A percentile compares a stretch with the other conserved stretches of the same genome.
phyloP scores from a whole-genome alignment of 2,888 invertebrate genomes.

The Cosmorhoe ocellata region DNA sequence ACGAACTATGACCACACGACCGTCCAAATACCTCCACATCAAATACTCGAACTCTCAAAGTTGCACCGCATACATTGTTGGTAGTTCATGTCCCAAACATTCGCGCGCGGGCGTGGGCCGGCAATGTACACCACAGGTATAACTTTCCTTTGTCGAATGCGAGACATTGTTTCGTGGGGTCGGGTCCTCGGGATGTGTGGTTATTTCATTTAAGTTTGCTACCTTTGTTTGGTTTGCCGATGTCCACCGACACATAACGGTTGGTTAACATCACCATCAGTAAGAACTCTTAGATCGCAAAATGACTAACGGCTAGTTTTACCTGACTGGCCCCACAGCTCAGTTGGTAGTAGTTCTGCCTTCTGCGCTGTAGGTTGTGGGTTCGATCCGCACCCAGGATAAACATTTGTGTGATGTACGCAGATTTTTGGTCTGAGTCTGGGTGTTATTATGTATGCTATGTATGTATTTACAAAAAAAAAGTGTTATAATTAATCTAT shows the following conservation, averaged over 20 bases:
- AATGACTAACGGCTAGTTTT: too few species aligned
- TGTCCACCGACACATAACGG: conserved; percentile 1
- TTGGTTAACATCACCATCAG: background rate
- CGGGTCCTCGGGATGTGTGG: conserved; percentile 14
- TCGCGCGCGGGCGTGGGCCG: conserved; percentile 8
- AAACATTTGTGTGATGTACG: too few species aligned
- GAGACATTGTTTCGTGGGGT: conserved; percentile 22
- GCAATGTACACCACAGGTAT: conserved; percentile 22
- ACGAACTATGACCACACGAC: conserved; percentile 3
- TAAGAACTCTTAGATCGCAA: too few species aligned
- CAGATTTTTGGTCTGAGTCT: too few species aligned
- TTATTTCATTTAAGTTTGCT: conserved; percentile 22
- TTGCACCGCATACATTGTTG: conserved; percentile 25
- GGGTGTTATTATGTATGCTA: too few species aligned
- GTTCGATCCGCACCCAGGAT: too few species aligned
- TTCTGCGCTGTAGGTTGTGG: too few species aligned
- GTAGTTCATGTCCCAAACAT: conserved; percentile 22
- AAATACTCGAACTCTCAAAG: conserved; percentile 24
- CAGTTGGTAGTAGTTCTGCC: too few species aligned
- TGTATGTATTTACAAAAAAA: too few species aligned
- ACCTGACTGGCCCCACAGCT: too few species aligned
- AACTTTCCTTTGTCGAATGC: conserved; percentile 25
- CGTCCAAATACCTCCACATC: conserved; percentile 20
- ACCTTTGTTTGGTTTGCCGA: conserved; percentile 11
- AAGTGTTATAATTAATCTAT: too few species aligned